phyloP scores from a whole-genome alignment of 2,888 invertebrate genomes.

The Tenthredo amoena region DNA sequence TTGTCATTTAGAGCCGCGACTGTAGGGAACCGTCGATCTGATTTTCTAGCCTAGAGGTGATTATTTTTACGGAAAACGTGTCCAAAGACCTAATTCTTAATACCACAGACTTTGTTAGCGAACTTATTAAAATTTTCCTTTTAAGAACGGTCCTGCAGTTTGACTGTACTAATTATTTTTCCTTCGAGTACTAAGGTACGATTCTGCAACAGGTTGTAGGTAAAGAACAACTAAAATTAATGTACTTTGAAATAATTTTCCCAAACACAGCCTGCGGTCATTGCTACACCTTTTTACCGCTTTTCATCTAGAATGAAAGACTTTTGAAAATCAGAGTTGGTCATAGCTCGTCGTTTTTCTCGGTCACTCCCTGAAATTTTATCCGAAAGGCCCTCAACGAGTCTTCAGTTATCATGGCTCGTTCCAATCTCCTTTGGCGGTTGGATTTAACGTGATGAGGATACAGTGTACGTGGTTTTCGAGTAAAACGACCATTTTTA shows the following conservation, averaged over 20 bases:
- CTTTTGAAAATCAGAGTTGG: background rate
- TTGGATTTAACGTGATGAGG: background rate
- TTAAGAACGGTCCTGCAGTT: background rate
- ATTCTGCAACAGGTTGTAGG: constrained; percentile 38
- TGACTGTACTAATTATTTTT: background rate
- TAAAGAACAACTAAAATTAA: background rate
- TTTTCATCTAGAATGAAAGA: background rate
- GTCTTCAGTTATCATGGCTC: background rate
- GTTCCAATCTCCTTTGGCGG: background rate
- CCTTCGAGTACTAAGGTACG: too few relatives aligned
- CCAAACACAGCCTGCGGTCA: background rate
- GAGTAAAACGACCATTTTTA: background rate
- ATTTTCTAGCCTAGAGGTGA: background rate
- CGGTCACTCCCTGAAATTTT: background rate
- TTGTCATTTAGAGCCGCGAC: constrained; percentile 17
- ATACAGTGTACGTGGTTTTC: background rate
- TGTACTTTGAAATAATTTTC: background rate
- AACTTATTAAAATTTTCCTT: background rate
- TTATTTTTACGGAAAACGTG: background rate
- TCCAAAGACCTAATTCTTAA: too few relatives aligned
- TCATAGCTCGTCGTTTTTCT: background rate
- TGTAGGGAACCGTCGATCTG: background rate
- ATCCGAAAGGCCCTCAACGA: background rate
- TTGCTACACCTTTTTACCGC: background rate
- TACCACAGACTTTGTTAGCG: too few relatives aligned